Evolutionary conservation across 1,140 invertebrate species (phyloP).

Genomic region (Triops longicaudatus): DNA sequence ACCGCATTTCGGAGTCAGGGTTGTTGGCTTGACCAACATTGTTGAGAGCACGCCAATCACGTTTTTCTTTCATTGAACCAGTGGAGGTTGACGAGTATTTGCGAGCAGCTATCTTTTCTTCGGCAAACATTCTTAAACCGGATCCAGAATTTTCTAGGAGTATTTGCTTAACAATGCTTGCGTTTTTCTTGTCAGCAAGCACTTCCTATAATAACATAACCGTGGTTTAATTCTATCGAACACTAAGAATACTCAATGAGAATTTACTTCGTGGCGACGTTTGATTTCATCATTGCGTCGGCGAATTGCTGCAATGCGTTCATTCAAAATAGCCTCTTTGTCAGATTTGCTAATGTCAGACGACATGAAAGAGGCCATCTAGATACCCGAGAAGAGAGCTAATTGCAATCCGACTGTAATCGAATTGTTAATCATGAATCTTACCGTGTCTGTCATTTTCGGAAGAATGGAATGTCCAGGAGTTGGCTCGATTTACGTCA

Average conservation of each 20-base stretch:
- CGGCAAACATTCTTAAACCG: background rate
- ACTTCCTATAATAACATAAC: background rate
- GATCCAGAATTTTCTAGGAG: background rate
- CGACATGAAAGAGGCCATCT: background rate
- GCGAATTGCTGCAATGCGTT: conserved; percentile 19
- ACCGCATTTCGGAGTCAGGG: background rate
- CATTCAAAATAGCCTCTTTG: conserved; percentile 20
- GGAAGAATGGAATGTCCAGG: background rate
- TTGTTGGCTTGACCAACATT: conserved; percentile 1
- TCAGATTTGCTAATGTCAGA: background rate
- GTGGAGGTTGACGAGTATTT: background rate
- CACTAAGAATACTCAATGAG: background rate
- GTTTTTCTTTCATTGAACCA: background rate
- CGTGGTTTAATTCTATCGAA: background rate
- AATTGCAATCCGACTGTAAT: background rate
- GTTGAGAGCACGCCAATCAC: conserved; percentile 1
- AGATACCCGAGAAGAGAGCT: background rate
- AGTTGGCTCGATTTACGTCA: background rate
- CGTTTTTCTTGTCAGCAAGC: background rate
- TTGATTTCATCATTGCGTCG: conserved; percentile 15
- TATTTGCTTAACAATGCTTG: background rate
- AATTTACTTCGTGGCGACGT: conserved; percentile 13
- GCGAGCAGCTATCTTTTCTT: background rate
- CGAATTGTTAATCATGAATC: background rate
- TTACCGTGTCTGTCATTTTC: background rate